A percentile compares a stretch with the other conserved stretches of the same genome.
Evolutionary conservation across 2,797 vertebrate genomes (phyloP).

Genomic region (Leucoraja ocellata): DNA sequence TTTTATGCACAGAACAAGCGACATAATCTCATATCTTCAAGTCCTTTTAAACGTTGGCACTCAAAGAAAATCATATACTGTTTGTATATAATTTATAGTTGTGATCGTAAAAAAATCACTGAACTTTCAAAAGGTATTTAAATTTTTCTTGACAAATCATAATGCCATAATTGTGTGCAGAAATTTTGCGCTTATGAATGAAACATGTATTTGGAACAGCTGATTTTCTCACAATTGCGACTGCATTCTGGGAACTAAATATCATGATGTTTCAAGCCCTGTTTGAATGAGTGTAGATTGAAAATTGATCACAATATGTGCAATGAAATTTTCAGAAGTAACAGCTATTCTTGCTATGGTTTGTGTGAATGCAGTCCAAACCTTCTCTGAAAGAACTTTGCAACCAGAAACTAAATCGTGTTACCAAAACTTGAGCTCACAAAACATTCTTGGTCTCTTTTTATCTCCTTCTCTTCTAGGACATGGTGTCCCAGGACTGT

Average conservation of each 20-base stretch:
- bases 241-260: not conserved
- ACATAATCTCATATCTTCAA: not conserved
- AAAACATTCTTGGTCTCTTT: not conserved
- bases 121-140: not conserved
- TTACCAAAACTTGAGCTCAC: not conserved
- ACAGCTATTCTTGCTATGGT: not conserved
- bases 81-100: not conserved
- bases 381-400: not conserved
- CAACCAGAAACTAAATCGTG: not conserved
- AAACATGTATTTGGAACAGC: not conserved
- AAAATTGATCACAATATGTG: not conserved
- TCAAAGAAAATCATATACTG: not conserved
- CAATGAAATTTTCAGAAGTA: not conserved
- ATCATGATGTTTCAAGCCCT: not conserved
- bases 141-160: not conserved
- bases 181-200: not conserved
- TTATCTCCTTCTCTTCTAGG: not conserved
- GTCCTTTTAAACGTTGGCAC: not conserved
- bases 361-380: not conserved
- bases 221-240: not conserved
- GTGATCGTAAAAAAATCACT: not conserved
- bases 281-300: not conserved
- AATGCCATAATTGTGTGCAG: not conserved
- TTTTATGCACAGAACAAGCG: not conserved
- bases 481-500: slow-evolving; percentile 24